Percentiles rank a stretch among this genome's conserved stretches.
Evolutionary conservation across 2,888 invertebrate species (phyloP).

Genomic region (Megaustenia siamemsis): DNA sequence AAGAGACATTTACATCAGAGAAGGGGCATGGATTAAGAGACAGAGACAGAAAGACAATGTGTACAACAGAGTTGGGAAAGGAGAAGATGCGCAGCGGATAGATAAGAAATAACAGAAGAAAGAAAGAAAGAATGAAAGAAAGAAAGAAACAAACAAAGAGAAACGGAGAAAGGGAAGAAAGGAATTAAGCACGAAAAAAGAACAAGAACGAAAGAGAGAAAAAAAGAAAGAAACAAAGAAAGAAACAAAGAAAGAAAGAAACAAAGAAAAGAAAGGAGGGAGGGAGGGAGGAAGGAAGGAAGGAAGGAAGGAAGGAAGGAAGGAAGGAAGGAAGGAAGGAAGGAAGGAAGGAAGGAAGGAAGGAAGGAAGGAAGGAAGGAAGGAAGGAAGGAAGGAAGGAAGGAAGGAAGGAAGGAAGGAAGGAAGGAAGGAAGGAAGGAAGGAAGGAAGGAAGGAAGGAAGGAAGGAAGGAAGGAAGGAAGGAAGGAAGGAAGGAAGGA

Average conservation of each 20-base stretch:
- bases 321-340: neutral
- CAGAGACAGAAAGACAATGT: neutral
- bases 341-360: no score
- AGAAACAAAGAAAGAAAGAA: neutral
- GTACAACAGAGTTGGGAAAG: neutral
- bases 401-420: no score
- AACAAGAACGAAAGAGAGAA: neutral
- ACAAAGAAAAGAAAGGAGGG: neutral
- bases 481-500: no score
- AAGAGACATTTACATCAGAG: neutral
- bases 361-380: no score
- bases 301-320: neutral
- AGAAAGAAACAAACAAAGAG: no score
- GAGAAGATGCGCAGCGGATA: neutral
- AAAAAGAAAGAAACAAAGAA: no score
- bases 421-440: neutral
- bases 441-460: neutral
- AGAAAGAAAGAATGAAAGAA: neutral
- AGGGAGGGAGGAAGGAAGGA: neutral
- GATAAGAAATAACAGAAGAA: no score
- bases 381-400: no score
- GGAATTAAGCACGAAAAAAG: no score
- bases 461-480: neutral
- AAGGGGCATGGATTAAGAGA: neutral
- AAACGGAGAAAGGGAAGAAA: no score